These are phyloP conservation scores for Polypedilum vanderplanki DNA, from an alignment of 1,140 invertebrate genomes.

Conservation along the genomic window DNA sequence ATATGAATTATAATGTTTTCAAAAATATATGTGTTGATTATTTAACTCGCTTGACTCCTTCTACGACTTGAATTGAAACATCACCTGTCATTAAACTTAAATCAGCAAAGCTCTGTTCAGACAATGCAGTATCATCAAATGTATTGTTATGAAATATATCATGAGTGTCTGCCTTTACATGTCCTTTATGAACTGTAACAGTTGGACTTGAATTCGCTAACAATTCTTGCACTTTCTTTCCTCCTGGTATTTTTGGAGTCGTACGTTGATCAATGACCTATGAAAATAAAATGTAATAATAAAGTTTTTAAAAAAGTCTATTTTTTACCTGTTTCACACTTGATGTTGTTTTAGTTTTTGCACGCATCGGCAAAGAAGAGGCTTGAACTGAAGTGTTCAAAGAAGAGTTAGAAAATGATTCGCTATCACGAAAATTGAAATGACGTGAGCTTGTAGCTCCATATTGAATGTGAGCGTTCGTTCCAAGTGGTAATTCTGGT, in stretches of 20 bases:
- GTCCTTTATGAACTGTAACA: constrained; percentile 40
- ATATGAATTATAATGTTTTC: too few species aligned
- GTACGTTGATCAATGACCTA: not conserved
- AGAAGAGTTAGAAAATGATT: not conserved
- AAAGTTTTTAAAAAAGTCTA: too few species aligned
- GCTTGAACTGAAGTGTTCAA: not conserved
- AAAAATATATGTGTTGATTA: not conserved
- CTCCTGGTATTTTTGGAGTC: constrained; percentile 39
- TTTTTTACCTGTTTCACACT: not conserved
- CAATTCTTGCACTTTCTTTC: not conserved
- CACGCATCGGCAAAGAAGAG: not conserved
- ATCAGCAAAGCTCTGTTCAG: constrained; percentile 43
- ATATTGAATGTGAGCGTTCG: not conserved
- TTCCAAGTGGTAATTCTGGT: constrained; percentile 31
- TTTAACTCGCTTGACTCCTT: not conserved
- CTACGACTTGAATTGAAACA: constrained; percentile 38
- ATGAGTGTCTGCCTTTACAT: constrained; percentile 37
- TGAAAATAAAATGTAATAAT: too few species aligned
- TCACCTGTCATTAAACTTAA: constrained; percentile 41
- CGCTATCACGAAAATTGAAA: constrained; percentile 7
- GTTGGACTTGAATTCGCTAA: constrained; percentile 36
- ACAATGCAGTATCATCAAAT: not conserved
- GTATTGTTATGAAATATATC: not conserved
- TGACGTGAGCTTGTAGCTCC: not conserved
- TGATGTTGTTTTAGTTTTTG: not conserved